A percentile compares a stretch with the other conserved stretches of the same genome.
phyloP scores from a whole-genome alignment of 2,113 vertebrate genomes.

The Panthera tigris region DNA sequence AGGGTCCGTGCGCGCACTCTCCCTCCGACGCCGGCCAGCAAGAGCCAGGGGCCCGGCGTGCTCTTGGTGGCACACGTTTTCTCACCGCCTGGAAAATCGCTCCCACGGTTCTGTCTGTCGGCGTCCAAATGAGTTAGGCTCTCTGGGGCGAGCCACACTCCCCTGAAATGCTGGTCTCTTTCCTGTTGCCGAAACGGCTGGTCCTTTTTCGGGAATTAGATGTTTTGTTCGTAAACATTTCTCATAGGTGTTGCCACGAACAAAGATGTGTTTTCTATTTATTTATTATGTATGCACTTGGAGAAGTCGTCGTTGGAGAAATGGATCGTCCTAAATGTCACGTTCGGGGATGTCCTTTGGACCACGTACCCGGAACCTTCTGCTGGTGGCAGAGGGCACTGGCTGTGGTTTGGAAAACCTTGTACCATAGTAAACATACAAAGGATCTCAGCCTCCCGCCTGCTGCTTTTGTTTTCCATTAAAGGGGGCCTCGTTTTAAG shows the following conservation, averaged over 20 bases:
- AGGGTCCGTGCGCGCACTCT: background rate
- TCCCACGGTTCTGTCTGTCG: background rate
- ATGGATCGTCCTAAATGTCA: constrained; percentile 65
- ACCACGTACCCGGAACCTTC: constrained; percentile 32
- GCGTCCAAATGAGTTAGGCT: background rate
- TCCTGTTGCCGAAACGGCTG: constrained; percentile 93
- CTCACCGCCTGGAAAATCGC: background rate
- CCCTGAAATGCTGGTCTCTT: constrained; percentile 74
- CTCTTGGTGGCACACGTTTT: background rate
- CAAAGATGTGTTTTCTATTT: constrained; percentile 98
- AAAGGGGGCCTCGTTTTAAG: background rate
- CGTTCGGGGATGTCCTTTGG: constrained; percentile 55
- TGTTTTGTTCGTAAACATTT: constrained; percentile 91
- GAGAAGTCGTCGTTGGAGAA: constrained; percentile 77
- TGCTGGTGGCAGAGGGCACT: constrained; percentile 69
- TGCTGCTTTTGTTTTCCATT: constrained; percentile 5
- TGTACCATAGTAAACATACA: constrained; percentile 82
- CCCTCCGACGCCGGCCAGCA: background rate
- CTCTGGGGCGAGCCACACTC: background rate
- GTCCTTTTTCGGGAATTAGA: constrained; percentile 93
- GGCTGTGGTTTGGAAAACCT: constrained; percentile 74
- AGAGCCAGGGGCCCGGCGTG: background rate
- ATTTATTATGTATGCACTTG: constrained; percentile 95
- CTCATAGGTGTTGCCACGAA: constrained; percentile 88
- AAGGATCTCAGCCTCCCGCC: constrained; percentile 58